phyloP scores from a whole-genome alignment of 2,888 invertebrate species.

The Bellardia bayeri region DNA sequence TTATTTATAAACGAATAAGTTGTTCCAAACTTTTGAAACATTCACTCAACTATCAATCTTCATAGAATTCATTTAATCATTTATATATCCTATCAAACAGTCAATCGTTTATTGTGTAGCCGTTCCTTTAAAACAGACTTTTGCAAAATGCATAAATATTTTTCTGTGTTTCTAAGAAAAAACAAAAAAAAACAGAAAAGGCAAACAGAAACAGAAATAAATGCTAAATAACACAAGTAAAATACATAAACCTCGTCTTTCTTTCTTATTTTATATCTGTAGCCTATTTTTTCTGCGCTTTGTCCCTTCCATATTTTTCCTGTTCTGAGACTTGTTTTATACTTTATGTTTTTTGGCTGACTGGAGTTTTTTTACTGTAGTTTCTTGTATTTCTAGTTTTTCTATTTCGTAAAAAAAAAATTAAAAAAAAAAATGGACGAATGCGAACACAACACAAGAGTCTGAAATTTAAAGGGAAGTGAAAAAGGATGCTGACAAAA shows the following conservation, averaged over 20 bases:
- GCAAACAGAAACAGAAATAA: not conserved
- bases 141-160: slow-evolving; percentile 18
- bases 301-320: not conserved
- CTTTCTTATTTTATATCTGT: not conserved
- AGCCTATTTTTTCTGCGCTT: not conserved
- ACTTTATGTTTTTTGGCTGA: not conserved
- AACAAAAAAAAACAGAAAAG: not conserved
- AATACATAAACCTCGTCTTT: slow-evolving; percentile 78
- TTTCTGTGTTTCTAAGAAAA: not conserved
- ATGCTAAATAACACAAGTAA: slow-evolving; percentile 79
- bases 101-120: slow-evolving; percentile 22
- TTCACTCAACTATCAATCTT: slow-evolving; percentile 8
- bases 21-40: not conserved
- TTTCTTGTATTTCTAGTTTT: slow-evolving; percentile 64
- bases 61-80: slow-evolving; percentile 10
- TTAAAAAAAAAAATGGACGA: not conserved
- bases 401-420: slow-evolving; percentile 62
- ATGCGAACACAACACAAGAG: not conserved
- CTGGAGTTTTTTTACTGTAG: slow-evolving; percentile 6
- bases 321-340: not conserved
- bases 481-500: slow-evolving; percentile 41
- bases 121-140: not conserved
- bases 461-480: slow-evolving; percentile 36
- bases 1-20: not conserved
- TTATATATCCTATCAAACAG: not conserved